Percentiles rank a stretch among this genome's conserved stretches.
Conservation (phyloP, 92 coral and sea anemone species). For the Nematostella vectensis region DNA sequence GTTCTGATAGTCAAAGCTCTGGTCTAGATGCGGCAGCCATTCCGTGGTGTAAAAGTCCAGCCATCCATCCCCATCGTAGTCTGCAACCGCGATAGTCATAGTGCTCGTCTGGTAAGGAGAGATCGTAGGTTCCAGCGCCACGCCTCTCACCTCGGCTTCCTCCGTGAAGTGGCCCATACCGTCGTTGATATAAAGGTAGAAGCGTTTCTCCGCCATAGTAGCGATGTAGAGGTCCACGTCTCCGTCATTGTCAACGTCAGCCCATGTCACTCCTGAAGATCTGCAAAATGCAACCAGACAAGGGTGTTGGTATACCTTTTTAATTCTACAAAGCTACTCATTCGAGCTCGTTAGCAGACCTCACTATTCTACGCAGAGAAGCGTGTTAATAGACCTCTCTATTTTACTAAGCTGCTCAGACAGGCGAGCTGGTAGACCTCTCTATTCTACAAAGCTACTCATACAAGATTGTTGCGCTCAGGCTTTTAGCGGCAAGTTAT, state of each 20-base stretch:
- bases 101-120: constrained; percentile 92
- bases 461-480: no score
- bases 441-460: no score
- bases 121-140: constrained; percentile 62
- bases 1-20: constrained; percentile 86
- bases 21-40: constrained; percentile 98
- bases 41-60: constrained; percentile 91
- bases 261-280: constrained; percentile 79
- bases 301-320: no score
- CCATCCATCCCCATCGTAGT: constrained; percentile 98
- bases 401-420: no score
- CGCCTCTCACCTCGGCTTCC: constrained; percentile 82
- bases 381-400: no score
- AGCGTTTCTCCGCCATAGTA: constrained; percentile 88
- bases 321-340: no score
- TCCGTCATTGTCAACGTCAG: constrained; percentile 94
- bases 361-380: no score
- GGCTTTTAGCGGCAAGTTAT: no score
- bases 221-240: constrained; percentile 83
- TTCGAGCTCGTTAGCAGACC: no score
- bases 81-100: constrained; percentile 88
- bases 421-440: no score
- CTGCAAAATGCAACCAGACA: constrained; percentile 13
- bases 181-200: constrained; percentile 79
- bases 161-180: constrained; percentile 96